A percentile compares a stretch with the other conserved stretches of the same genome.
Evolutionary conservation across 2,888 invertebrate genomes (phyloP).

Genomic region (Drosophila anceps): DNA sequence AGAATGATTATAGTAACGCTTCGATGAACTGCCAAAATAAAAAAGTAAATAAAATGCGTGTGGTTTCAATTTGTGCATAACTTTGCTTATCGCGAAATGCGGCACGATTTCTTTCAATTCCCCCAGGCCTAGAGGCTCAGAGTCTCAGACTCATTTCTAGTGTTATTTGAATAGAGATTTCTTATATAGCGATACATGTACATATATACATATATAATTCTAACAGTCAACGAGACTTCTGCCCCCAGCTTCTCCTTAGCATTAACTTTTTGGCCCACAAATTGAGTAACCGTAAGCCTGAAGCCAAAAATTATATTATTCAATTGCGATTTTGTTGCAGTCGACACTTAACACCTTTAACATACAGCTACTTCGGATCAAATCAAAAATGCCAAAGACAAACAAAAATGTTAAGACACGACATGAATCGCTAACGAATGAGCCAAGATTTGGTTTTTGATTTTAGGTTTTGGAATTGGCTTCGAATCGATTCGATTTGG

Average conservation of each 20-base stretch:
- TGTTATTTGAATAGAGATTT: not conserved
- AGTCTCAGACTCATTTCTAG: not conserved
- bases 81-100: too few relatives aligned
- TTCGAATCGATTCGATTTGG: not conserved
- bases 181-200: not conserved
- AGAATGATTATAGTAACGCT: conserved; percentile 60
- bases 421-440: conserved; percentile 62
- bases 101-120: conserved; percentile 7
- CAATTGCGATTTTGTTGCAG: conserved; percentile 31
- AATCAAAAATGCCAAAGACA: conserved; percentile 23
- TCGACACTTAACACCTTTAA: conserved; percentile 58
- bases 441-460: conserved; percentile 16
- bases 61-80: too few relatives aligned
- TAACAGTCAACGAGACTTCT: too few relatives aligned
- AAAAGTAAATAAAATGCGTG: conserved; percentile 24
- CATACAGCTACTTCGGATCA: conserved; percentile 37
- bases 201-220: too few relatives aligned
- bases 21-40: conserved; percentile 52
- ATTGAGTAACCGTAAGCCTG: not conserved
- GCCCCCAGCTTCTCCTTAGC: not conserved
- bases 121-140: not conserved
- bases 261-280: not conserved
- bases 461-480: not conserved
- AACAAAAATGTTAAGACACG: conserved; percentile 35
- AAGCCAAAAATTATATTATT: conserved; percentile 22